Percentiles rank a stretch among this genome's conserved stretches.
Conservation (phyloP, 2,113 vertebrate genomes). For the Laticauda laticaudata region DNA sequence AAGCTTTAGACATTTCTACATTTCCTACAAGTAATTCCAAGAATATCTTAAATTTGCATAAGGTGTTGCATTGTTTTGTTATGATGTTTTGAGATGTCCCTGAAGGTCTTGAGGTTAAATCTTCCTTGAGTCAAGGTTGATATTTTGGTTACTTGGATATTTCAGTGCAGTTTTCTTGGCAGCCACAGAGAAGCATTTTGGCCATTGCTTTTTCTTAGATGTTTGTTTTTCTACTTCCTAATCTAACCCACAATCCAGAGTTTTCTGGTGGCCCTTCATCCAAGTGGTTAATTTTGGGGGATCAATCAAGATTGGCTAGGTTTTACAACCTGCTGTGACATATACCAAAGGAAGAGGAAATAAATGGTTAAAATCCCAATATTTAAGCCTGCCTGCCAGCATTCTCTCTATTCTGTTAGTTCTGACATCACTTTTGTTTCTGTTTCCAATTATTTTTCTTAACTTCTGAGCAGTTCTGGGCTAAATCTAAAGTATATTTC, state of each 20-base stretch:
- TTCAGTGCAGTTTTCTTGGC: neutral
- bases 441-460: conserved; percentile 8
- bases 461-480: neutral
- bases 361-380: conserved; percentile 39
- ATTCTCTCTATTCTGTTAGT: neutral
- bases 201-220: neutral
- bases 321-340: neutral
- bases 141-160: neutral
- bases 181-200: neutral
- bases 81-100: conserved; percentile 13
- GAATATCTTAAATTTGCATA: conserved; percentile 3
- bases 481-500: conserved; percentile 13
- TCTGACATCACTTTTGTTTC: conserved; percentile 23
- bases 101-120: neutral
- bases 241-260: neutral
- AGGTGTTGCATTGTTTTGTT: conserved; percentile 22
- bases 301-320: neutral
- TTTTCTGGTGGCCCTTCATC: neutral
- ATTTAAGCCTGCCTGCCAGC: conserved; percentile 1
- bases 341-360: conserved; percentile 25
- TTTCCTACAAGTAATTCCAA: neutral
- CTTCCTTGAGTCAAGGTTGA: neutral
- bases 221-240: neutral
- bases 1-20: neutral
- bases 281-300: neutral